Percentiles rank a stretch among this genome's conserved stretches.
phyloP scores from a whole-genome alignment of 2,113 vertebrate species.

The Elachura formosa region DNA sequence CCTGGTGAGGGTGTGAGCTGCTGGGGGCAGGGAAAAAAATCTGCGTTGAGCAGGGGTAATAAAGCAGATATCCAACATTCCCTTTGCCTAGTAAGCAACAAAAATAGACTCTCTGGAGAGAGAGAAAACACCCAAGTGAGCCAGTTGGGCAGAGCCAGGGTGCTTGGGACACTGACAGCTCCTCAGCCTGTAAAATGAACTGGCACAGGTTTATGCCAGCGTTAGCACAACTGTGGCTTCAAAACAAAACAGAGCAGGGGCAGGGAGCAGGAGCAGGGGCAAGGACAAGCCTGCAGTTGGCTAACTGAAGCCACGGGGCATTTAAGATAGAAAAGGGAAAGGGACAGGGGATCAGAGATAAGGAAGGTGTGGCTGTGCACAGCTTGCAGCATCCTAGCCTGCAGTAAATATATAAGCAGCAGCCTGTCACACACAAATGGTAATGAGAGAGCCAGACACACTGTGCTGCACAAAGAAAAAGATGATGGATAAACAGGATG shows the following conservation, averaged over 20 bases:
- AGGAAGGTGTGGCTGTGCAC: not conserved
- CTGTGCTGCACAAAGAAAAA: not conserved
- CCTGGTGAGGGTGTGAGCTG: not conserved
- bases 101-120: not conserved
- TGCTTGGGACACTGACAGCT: conserved; percentile 17
- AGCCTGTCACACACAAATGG: not conserved
- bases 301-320: not conserved
- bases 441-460: not conserved
- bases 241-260: not conserved
- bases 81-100: not conserved
- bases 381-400: not conserved
- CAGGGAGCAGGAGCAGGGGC: not conserved
- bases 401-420: not conserved
- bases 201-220: conserved; percentile 15
- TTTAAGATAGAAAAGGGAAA: not conserved
- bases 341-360: not conserved
- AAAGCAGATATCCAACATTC: not conserved
- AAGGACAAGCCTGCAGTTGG: not conserved
- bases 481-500: not conserved
- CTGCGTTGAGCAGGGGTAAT: not conserved
- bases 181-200: conserved; percentile 2
- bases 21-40: not conserved
- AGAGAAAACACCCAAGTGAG: not conserved
- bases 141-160: not conserved
- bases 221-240: not conserved